A percentile compares a stretch with the other conserved stretches of the same genome.
Conservation (phyloP, 2,113 vertebrate species). For the Cryptotis parvus region DNA sequence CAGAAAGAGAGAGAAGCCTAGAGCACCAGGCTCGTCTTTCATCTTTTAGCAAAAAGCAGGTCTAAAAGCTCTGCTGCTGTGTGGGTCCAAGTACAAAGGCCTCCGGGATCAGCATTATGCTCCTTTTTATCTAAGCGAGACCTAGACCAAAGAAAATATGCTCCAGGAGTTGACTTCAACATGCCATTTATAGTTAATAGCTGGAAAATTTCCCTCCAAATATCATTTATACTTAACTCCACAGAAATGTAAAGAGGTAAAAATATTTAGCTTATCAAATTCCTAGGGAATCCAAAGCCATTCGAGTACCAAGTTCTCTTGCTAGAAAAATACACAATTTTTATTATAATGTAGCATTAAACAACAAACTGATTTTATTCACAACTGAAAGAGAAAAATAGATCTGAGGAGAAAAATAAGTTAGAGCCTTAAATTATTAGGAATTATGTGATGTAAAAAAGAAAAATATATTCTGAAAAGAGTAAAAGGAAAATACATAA, state of each 20-base stretch:
- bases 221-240: neutral
- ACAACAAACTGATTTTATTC: neutral
- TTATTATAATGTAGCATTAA: neutral
- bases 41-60: too few species aligned
- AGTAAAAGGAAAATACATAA: constrained; percentile 1
- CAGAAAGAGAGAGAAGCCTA: neutral
- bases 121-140: constrained; percentile 21
- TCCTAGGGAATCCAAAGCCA: constrained; percentile 18
- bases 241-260: neutral
- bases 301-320: neutral
- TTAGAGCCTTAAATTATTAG: neutral
- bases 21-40: neutral
- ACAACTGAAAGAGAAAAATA: neutral
- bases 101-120: neutral
- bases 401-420: neutral
- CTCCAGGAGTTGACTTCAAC: neutral
- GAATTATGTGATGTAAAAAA: neutral
- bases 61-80: neutral
- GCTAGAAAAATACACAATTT: neutral
- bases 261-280: constrained; percentile 16
- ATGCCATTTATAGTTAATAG: constrained; percentile 15
- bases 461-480: constrained; percentile 49
- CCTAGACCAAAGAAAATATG: neutral
- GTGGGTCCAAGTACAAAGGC: neutral
- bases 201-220: constrained; percentile 9